These are phyloP conservation scores for Centrocercus urophasianus DNA, from an alignment of 2,113 vertebrate species.

Conservation along the genomic window DNA sequence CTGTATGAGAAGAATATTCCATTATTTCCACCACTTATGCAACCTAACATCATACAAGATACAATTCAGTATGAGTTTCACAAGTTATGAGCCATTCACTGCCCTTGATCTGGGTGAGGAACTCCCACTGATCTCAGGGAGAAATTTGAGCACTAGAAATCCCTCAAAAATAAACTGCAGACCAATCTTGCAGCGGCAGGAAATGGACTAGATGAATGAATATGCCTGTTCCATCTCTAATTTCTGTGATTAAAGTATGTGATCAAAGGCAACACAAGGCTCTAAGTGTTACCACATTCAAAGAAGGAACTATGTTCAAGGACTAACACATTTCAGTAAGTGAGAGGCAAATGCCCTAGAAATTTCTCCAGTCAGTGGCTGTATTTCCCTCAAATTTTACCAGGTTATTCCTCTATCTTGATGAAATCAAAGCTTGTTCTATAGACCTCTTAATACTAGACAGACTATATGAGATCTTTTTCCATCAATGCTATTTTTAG, in stretches of 20 bases:
- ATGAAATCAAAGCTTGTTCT: constrained; percentile 49
- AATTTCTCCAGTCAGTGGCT: constrained; percentile 44
- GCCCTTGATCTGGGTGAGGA: constrained; percentile 51
- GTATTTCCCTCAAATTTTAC: constrained; percentile 31
- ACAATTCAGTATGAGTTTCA: background rate
- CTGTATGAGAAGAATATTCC: background rate
- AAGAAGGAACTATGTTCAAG: constrained; percentile 61
- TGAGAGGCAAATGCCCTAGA: constrained; percentile 67
- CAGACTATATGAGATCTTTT: background rate
- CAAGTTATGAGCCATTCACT: constrained; percentile 23
- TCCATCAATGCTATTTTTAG: constrained; percentile 18
- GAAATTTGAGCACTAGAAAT: constrained; percentile 48
- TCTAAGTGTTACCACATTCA: constrained; percentile 76
- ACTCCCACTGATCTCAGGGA: constrained; percentile 32
- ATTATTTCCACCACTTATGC: constrained; percentile 2
- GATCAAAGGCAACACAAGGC: constrained; percentile 71
- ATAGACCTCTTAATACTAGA: background rate
- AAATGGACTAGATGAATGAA: constrained; percentile 69
- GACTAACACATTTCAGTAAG: constrained; percentile 71
- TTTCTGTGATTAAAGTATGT: constrained; percentile 73
- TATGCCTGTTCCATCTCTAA: constrained; percentile 74
- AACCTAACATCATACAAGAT: background rate
- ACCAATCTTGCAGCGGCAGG: constrained; percentile 25
- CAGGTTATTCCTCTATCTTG: constrained; percentile 20
- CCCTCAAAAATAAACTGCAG: constrained; percentile 55